Base-by-base conservation (phyloP, 2,113 vertebrate genomes). In the Solea solea region DNA sequence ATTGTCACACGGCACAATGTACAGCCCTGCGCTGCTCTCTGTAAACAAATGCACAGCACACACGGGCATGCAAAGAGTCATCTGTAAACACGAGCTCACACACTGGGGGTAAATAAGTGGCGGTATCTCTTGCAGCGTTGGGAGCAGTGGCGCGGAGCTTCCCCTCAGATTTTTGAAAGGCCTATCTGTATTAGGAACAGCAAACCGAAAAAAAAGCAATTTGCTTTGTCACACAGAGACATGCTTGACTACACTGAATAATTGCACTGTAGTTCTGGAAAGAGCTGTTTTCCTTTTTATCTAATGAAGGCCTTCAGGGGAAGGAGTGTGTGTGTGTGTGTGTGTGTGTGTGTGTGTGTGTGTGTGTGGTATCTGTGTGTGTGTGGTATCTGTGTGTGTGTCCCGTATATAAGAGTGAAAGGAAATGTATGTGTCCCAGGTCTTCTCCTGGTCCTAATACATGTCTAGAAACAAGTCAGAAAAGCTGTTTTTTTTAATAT, bases 151-250 rank as follows among this genome's bases (percentile, higher is more conserved):
- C 13, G 88, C 82, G 82, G 74, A 46, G 66, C 84, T 82, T 86
- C 86, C 82, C 83, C 86, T 90, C 78, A 74, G 89, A 90, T 92
- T 91, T 34, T 86, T 88, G 82, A 87, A 89, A 90, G 78, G 82
- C 74, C 76, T 90, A 90, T 91, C 90, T 88, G 86, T 91, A 92
- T 92, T 88, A 83, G 88, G 81, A 92, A 93, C 81, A 88, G 86
- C 83, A 93, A 91, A 91, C 88, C 69, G 72, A 92, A 90, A 53
- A 92, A 92, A 92, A 92, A 88, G 89, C 89, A 91, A 94, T 92
- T 94, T 93, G 91, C 91, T 90, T 93, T 91, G 92, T 92, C 91
- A 93, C 90, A 93, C 90, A 91, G 77, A 92, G 91, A 89, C 91
- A 93, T 92, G 93, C 90, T 91, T 90, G 88, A 90, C 89, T 92